A percentile compares a stretch with the other conserved stretches of the same genome.
Evolutionary conservation across 2,888 invertebrate genomes (phyloP).

Genomic region (Rhogogaster chlorosoma): DNA sequence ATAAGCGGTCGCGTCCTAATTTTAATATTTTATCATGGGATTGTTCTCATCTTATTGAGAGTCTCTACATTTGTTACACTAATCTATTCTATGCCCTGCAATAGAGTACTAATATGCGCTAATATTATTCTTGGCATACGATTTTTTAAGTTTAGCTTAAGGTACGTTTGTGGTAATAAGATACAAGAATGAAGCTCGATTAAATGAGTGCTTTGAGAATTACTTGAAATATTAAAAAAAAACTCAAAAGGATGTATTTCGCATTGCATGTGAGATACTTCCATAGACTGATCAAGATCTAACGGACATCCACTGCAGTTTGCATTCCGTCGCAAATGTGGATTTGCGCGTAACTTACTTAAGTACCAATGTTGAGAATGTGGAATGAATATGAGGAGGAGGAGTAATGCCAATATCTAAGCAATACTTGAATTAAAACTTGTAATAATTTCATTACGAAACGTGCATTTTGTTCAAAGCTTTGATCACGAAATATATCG

Average conservation of each 20-base stretch:
- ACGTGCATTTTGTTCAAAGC: slow-evolving; percentile 30
- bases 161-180: slow-evolving; percentile 33
- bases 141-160: slow-evolving; percentile 40
- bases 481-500: slow-evolving; percentile 15
- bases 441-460: slow-evolving; percentile 25
- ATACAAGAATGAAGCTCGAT: slow-evolving; percentile 24
- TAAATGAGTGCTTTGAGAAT: slow-evolving; percentile 20
- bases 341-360: slow-evolving; percentile 49
- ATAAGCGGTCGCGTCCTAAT: slow-evolving; percentile 19
- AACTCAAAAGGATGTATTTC: slow-evolving; percentile 31
- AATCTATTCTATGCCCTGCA: slow-evolving; percentile 33
- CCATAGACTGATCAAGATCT: slow-evolving; percentile 53
- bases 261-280: slow-evolving; percentile 22
- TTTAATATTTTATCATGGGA: slow-evolving; percentile 26
- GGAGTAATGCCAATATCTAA: slow-evolving; percentile 52
- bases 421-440: slow-evolving; percentile 49
- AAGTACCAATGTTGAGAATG: slow-evolving; percentile 47
- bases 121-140: slow-evolving; percentile 30
- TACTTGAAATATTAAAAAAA: slow-evolving; percentile 10
- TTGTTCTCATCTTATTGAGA: background rate
- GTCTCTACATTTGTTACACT: slow-evolving; percentile 25
- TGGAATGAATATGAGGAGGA: slow-evolving; percentile 23
- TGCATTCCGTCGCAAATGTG: slow-evolving; percentile 40
- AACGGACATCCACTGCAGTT: slow-evolving; percentile 30
- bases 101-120: slow-evolving; percentile 17